Conservation (phyloP, 2,113 vertebrate genomes). For the Cyanoliseus patagonus region DNA sequence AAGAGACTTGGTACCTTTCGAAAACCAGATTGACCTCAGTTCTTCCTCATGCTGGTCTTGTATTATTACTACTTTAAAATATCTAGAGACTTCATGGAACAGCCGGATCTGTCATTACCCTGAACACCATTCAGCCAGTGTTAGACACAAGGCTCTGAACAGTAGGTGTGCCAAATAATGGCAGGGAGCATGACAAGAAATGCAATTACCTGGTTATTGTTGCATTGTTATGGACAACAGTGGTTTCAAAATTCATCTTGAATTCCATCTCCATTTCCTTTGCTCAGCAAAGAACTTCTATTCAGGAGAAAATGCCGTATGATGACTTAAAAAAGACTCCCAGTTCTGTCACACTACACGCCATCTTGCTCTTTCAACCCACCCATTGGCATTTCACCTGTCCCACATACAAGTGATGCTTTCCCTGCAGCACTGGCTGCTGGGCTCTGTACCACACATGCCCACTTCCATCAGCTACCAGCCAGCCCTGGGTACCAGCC, state of each 20-base stretch:
- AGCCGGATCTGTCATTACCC: neutral
- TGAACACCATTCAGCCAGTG: neutral
- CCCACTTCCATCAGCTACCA: neutral
- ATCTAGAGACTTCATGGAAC: neutral
- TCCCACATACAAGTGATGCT: neutral
- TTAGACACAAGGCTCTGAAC: neutral
- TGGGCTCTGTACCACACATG: neutral
- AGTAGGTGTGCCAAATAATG: neutral
- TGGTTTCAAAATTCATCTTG: neutral
- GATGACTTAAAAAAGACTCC: neutral
- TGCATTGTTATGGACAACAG: neutral
- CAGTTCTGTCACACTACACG: neutral
- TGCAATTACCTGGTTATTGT: neutral
- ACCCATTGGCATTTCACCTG: neutral
- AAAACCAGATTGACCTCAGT: neutral
- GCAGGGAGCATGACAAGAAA: neutral
- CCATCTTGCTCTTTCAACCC: fast-evolving
- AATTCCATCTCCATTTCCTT: neutral
- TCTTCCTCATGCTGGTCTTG: neutral
- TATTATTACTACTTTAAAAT: neutral
- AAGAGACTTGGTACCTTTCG: neutral
- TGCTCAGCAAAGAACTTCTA: neutral
- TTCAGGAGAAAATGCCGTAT: neutral
- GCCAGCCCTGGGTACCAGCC: neutral
- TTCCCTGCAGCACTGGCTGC: neutral